Base-by-base conservation (phyloP, 30 jellyfish, hydroid and myxozoan genomes). In the Nemopilema nomurai region DNA sequence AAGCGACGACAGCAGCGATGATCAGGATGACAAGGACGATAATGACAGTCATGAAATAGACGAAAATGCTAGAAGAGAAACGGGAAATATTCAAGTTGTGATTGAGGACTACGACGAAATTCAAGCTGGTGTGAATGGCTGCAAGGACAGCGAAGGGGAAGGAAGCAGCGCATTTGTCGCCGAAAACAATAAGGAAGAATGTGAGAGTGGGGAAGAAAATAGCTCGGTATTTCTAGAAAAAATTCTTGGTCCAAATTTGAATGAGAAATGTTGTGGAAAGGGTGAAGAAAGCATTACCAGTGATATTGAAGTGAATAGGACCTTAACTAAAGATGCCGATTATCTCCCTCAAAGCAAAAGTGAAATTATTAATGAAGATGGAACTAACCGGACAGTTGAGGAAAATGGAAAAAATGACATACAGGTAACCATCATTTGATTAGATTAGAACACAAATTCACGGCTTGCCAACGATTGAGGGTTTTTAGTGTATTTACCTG, bases 381-480 rank as follows among this genome's bases (percentile, higher is more conserved):
- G 13, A 41, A n/a, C n/a, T n/a, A n/a, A n/a, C n/a, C n/a, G n/a
- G n/a, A n/a, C n/a, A n/a, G n/a, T n/a, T n/a, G n/a, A n/a, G n/a
- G n/a, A n/a, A n/a, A n/a, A n/a, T n/a, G n/a, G n/a, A 41, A 41
- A 73, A 66, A 73, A 73, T 32, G 83, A 73, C 41, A 73, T 73
- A 0, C 83, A 73, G 33, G 69, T 73, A 33, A 73, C 83, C 4
- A n/a, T 41, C 1, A 73, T 73, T 19, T 18, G 7, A 18, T 63
- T 6, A 41, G 57, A 6, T 41, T 41, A 13, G 13, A 41, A n/a
- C n/a, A n/a, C n/a, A n/a, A n/a, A n/a, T n/a, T n/a, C n/a, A n/a
- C n/a, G n/a, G n/a, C n/a, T n/a, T 41, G 57, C 57, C 13, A 13
- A 41, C 57, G 13, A 3, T 41, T 3, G 57, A 13, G 57, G 6